Percentiles rank a stretch among this genome's conserved stretches.
Conservation (phyloP, 2,113 vertebrate genomes). For the Sturnira hondurensis region DNA sequence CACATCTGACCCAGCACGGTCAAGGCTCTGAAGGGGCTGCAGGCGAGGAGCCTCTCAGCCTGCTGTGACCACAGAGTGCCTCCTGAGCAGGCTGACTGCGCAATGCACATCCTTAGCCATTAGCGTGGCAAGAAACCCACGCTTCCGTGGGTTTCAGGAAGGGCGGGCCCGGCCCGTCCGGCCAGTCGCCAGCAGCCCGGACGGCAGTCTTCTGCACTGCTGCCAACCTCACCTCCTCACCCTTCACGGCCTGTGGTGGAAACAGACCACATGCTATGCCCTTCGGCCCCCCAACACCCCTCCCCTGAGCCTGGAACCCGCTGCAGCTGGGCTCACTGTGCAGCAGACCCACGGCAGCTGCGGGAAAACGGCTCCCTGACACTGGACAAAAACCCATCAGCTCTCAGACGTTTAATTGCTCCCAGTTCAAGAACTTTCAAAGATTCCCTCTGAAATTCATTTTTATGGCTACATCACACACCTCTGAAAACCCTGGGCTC, state of each 20-base stretch:
- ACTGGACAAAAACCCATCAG: neutral
- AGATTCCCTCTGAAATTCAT: slow-evolving; percentile 16
- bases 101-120: neutral
- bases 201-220: too few relatives aligned
- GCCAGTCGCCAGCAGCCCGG: neutral
- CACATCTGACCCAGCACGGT: rapidly evolving
- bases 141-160: neutral
- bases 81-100: rapidly evolving
- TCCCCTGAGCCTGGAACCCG: neutral
- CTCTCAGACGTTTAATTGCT: neutral
- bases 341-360: neutral
- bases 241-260: neutral
- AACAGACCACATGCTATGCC: rapidly evolving
- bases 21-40: neutral
- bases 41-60: neutral
- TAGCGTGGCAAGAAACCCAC: neutral
- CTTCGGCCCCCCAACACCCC: rapidly evolving
- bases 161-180: neutral
- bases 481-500: slow-evolving; percentile 40
- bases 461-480: slow-evolving; percentile 28
- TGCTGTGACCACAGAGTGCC: rapidly evolving
- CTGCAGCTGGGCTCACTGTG: neutral
- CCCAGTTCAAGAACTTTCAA: slow-evolving; percentile 1
- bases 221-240: neutral
- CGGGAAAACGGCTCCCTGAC: neutral